Percentiles rank a stretch among this genome's conserved stretches.
These are phyloP conservation scores for Solenopsis fugax DNA, from an alignment of 1,140 invertebrate genomes.

Conservation along the genomic window DNA sequence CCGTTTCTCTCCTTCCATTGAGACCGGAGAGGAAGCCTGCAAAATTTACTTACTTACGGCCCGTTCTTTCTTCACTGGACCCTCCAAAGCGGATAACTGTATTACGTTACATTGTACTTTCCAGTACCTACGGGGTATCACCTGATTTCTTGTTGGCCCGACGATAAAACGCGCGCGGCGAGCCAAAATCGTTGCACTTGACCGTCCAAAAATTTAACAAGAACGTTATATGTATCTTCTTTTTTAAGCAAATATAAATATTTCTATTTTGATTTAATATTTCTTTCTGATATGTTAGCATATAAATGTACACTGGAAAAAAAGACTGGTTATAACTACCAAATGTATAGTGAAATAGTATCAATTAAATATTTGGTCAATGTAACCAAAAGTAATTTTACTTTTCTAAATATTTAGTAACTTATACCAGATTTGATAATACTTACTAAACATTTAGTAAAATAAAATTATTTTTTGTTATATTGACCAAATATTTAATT, in stretches of 20 bases:
- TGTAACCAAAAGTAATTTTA: too few relatives aligned
- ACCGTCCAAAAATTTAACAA: not conserved
- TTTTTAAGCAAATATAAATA: not conserved
- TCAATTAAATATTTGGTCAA: too few relatives aligned
- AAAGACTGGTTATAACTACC: too few relatives aligned
- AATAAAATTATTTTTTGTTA: too few relatives aligned
- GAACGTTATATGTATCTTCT: not conserved
- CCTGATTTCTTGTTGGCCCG: conserved; percentile 50
- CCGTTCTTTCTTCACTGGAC: conserved; percentile 71
- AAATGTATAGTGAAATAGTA: too few relatives aligned
- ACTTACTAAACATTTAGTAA: too few relatives aligned
- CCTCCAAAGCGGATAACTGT: conserved; percentile 80
- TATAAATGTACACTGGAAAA: too few relatives aligned
- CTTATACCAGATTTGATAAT: too few relatives aligned
- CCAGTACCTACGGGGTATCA: conserved; percentile 43
- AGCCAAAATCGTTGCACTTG: not conserved
- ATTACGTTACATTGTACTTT: conserved; percentile 76
- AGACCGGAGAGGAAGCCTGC: conserved; percentile 79
- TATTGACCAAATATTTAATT: too few relatives aligned
- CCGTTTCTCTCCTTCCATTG: conserved; percentile 55
- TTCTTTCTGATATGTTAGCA: not conserved
- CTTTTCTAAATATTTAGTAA: too few relatives aligned
- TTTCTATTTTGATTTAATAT: not conserved
- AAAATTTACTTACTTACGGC: conserved; percentile 84
- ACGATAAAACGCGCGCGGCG: not conserved